These are phyloP conservation scores for Elaphurus davidianus DNA, from an alignment of 2,113 vertebrate species.

Conservation along the genomic window DNA sequence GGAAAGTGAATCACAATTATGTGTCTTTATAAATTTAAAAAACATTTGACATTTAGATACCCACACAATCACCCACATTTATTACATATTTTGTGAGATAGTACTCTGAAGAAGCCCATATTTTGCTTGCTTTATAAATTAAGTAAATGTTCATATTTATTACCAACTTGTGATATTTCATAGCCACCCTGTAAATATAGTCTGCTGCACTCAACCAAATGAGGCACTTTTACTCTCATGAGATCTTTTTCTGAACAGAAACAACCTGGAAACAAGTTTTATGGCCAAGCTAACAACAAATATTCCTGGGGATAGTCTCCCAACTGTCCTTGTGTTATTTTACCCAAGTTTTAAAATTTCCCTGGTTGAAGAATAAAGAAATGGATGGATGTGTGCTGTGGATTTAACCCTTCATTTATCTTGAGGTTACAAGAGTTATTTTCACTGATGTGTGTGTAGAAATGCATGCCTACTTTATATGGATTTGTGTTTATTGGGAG, in stretches of 20 bases:
- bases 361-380: not conserved
- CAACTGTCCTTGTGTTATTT: not conserved
- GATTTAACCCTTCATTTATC: not conserved
- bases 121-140: not conserved
- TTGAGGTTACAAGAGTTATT: not conserved
- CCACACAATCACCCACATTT: not conserved
- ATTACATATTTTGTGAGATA: not conserved
- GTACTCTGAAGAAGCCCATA: not conserved
- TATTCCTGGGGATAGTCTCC: not conserved
- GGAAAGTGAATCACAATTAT: not conserved
- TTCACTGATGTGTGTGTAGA: not conserved
- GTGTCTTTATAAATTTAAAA: not conserved
- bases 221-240: not conserved
- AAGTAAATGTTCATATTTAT: not conserved
- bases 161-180: not conserved
- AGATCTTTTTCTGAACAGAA: not conserved
- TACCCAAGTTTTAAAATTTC: not conserved
- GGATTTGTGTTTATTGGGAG: not conserved
- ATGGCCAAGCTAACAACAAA: not conserved
- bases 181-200: not conserved
- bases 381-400: rapidly evolving
- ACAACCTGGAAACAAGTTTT: not conserved
- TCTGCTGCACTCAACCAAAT: not conserved
- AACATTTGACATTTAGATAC: not conserved
- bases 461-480: not conserved